Evolutionary conservation across 92 coral and sea anemone species (phyloP), one percentile per base, ranked within the genome.

Genomic region (Paramuricea clavata): DNA sequence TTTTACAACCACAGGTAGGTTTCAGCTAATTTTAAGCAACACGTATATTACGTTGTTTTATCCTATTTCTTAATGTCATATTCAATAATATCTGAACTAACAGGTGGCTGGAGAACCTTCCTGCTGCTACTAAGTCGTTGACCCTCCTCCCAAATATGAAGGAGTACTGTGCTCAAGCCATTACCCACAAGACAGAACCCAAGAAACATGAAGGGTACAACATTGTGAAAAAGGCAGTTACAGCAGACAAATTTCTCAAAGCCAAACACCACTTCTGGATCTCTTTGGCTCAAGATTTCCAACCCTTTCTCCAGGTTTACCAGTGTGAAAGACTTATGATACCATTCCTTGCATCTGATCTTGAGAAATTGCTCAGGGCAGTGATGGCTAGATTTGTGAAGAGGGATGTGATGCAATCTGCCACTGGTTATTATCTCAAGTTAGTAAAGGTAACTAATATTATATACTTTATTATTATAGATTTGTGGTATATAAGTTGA

Each of bases 231-330:
- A 80, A 93, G 90, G 90, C 90, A 50, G 86, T 84, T 80, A 83
- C 85, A 33, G 61, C 80, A 27, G 90, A 93, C 93, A 91, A 86
- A 57, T 81, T 93, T 83, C 86, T 91, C 65, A 93, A 91, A 60
- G 97, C 94, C 16, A 93, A 93, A 65, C 97, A 91, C 86, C 86
- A 80, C 70, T 93, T 93, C 57, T 91, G 93, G 94, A 93, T 91
- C 73, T 86, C 97, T 70, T 47, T 93, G 65, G 91, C 94, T 41
- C 93, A 87, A 82, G 94, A 91, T 81, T 91, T 93, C 85, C 92
- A 87, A 69, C 91, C 94, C n/a, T 93, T 87, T 83, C 92, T 92
- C 52, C 60, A 57, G 76, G 74, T 82, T 26, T 92, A 89, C 80
- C 95, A 86, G 87, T 44, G 89, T 17, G 88, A 87, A 72, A 90